phyloP scores from a whole-genome alignment of 2,113 vertebrate genomes.

The Colinus virginianus region DNA sequence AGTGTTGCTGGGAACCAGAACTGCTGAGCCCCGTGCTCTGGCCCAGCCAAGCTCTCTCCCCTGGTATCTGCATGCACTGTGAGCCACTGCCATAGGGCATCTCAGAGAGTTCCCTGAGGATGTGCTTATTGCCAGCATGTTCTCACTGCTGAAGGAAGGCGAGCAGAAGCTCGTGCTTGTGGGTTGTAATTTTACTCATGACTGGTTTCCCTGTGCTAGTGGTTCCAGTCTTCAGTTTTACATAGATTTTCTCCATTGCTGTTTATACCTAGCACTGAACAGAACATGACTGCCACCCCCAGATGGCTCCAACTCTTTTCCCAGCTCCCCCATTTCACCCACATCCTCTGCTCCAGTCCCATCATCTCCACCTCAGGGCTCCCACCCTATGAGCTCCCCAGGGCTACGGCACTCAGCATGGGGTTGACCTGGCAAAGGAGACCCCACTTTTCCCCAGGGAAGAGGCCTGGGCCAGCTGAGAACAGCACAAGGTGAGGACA shows the following conservation, averaged over 20 bases:
- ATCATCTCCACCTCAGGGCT: not conserved
- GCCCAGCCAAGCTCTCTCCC: not conserved
- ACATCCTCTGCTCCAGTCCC: not conserved
- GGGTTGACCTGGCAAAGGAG: not conserved
- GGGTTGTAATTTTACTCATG: constrained; percentile 14
- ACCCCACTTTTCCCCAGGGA: not conserved
- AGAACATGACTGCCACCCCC: not conserved
- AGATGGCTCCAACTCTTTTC: not conserved
- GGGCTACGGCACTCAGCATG: not conserved
- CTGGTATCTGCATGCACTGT: not conserved
- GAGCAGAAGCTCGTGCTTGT: not conserved
- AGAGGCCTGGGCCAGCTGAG: rapidly evolving
- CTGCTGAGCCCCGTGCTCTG: not conserved
- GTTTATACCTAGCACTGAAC: constrained; percentile 18
- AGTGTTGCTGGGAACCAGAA: not conserved
- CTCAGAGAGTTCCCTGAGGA: not conserved
- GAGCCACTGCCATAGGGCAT: not conserved
- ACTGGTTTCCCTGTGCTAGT: constrained; percentile 50
- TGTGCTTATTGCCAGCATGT: not conserved
- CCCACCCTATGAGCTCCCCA: not conserved
- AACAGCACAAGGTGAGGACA: rapidly evolving
- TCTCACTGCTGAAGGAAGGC: not conserved
- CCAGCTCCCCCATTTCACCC: not conserved
- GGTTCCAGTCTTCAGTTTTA: constrained; percentile 10
- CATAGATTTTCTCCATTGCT: not conserved